These are phyloP conservation scores for Sylvilagus bachmani DNA, from an alignment of 2,113 vertebrate genomes.

Conservation along the genomic window DNA sequence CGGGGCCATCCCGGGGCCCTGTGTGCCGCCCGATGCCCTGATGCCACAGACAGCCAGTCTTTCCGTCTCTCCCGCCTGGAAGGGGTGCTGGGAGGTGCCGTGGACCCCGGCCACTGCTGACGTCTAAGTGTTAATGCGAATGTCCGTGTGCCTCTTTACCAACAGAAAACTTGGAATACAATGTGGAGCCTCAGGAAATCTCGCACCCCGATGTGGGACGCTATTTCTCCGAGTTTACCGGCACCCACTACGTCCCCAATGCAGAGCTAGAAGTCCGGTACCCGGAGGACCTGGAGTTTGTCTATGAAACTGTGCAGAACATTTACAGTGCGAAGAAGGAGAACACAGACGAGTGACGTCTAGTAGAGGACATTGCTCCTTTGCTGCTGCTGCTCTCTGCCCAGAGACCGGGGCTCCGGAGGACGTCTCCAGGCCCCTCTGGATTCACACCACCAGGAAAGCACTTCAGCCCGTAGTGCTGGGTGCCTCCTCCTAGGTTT, in stretches of 20 bases:
- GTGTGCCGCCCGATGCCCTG: no score
- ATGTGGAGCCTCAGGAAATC: conserved; percentile 94
- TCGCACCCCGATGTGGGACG: conserved; percentile 96
- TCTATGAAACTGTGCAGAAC: conserved; percentile 89
- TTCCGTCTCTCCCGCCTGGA: not conserved
- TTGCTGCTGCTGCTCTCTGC: conserved; percentile 79
- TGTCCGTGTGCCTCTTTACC: conserved; percentile 56
- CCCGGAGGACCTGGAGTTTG: conserved; percentile 93
- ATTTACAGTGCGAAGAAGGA: conserved; percentile 91
- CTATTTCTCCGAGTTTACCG: conserved; percentile 95
- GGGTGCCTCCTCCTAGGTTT: conserved; percentile 62
- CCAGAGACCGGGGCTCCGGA: conserved; percentile 66
- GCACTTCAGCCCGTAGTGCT: conserved; percentile 71
- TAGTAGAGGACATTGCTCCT: not conserved
- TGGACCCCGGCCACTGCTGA: not conserved
- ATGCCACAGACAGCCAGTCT: not conserved
- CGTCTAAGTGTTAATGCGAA: not conserved
- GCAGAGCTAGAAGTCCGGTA: conserved; percentile 94
- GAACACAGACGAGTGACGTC: conserved; percentile 76
- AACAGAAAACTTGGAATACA: conserved; percentile 96
- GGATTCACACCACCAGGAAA: conserved; percentile 73
- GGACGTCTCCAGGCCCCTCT: conserved; percentile 68
- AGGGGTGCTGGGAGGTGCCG: not conserved
- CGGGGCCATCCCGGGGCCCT: not conserved
- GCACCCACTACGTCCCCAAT: conserved; percentile 94